Evolutionary conservation across 2,888 invertebrate species (phyloP).

Genomic region (Hermaeophaga mercurialis): DNA sequence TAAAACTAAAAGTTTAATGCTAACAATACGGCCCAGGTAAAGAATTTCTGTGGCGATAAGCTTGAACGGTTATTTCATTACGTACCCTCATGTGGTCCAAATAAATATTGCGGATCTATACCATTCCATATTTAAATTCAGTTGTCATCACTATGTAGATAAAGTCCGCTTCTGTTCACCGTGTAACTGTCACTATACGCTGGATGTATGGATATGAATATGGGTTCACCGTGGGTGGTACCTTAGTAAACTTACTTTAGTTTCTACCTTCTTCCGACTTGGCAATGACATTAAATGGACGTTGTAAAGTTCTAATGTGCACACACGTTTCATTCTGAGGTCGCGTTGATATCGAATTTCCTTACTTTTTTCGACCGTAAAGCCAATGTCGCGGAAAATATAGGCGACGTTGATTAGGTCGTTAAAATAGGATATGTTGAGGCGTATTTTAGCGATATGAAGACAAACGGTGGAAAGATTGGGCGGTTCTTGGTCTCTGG

Average conservation of each 20-base stretch:
- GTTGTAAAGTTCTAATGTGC: constrained; percentile 21
- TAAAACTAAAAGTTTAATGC: too few species aligned
- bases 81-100: too few species aligned
- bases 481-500: too few species aligned
- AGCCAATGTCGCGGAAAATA: constrained; percentile 1
- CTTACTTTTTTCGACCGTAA: not conserved
- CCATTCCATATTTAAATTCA: too few species aligned
- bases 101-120: too few species aligned
- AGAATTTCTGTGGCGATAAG: too few species aligned
- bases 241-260: not conserved
- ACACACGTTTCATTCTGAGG: constrained; percentile 11
- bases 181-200: constrained; percentile 15
- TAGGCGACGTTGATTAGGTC: not conserved
- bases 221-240: constrained; percentile 17
- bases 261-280: constrained; percentile 25
- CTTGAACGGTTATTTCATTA: too few species aligned
- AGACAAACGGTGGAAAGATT: too few species aligned
- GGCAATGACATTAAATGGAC: constrained; percentile 27
- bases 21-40: too few species aligned
- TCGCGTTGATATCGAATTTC: constrained; percentile 11
- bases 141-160: too few species aligned
- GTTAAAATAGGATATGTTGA: not conserved
- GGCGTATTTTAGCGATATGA: not conserved
- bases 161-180: constrained; percentile 2
- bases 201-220: constrained; percentile 23